phyloP scores from a whole-genome alignment of 2,888 invertebrate genomes.

The Ditylenchus weischeri region DNA sequence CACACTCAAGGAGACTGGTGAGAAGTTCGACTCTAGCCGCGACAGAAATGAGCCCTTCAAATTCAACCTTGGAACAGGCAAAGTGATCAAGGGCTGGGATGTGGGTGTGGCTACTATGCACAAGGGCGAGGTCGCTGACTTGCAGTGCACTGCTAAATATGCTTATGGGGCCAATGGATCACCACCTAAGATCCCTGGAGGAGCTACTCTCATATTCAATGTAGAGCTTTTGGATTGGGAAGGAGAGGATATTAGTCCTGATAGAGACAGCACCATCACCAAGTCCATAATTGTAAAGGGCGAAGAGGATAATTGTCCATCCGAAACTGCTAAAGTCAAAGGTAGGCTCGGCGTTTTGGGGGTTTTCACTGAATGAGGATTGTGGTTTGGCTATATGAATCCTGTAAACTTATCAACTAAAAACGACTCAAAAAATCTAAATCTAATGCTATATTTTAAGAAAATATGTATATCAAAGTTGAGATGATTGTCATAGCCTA shows the following conservation, averaged over 20 bases:
- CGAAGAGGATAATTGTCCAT: slow-evolving; percentile 72
- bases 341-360: slow-evolving; percentile 64
- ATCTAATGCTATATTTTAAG: no score
- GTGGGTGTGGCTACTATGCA: slow-evolving; percentile 89
- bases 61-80: slow-evolving; percentile 75
- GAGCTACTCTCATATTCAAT: slow-evolving; percentile 83
- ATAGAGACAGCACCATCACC: slow-evolving; percentile 78
- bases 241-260: slow-evolving; percentile 78
- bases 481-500: no score
- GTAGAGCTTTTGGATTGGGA: slow-evolving; percentile 63
- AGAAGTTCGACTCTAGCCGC: slow-evolving; percentile 85
- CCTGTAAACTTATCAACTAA: no score
- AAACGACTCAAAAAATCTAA: no score
- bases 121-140: slow-evolving; percentile 68
- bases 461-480: no score
- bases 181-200: slow-evolving; percentile 78
- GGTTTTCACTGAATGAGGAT: no score
- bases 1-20: slow-evolving; percentile 74
- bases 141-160: slow-evolving; percentile 83
- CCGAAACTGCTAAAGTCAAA: slow-evolving; percentile 78
- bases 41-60: slow-evolving; percentile 79
- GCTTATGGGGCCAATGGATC: slow-evolving; percentile 79
- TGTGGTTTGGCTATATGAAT: no score
- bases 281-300: slow-evolving; percentile 69
- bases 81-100: slow-evolving; percentile 69